Percentiles rank a stretch among this genome's conserved stretches.
These are phyloP conservation scores for Eudasyphora cyanicolor DNA, from an alignment of 2,888 invertebrate genomes.

Conservation along the genomic window DNA sequence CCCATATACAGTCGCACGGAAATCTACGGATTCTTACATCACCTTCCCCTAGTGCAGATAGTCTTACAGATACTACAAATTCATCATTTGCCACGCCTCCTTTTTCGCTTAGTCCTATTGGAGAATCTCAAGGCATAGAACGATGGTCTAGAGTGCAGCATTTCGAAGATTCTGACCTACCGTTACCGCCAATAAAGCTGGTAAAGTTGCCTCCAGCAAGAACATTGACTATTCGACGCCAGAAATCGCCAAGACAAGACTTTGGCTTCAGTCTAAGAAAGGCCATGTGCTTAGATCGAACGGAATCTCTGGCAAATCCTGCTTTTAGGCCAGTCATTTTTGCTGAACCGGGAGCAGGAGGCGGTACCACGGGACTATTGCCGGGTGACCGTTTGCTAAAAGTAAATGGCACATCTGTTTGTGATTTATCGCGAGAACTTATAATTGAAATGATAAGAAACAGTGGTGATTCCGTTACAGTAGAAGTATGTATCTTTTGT, in stretches of 20 bases:
- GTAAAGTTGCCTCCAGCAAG: conserved; percentile 87
- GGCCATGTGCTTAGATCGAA: conserved; percentile 89
- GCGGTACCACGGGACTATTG: conserved; percentile 89
- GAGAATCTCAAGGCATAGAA: conserved; percentile 91
- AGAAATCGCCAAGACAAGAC: conserved; percentile 92
- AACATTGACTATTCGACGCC: conserved; percentile 87
- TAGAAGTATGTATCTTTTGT: conserved; percentile 86
- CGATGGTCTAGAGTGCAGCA: conserved; percentile 89
- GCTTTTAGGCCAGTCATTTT: conserved; percentile 86
- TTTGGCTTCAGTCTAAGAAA: conserved; percentile 96
- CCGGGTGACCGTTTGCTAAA: conserved; percentile 97
- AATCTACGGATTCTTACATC: conserved; percentile 85
- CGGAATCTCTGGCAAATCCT: conserved; percentile 78
- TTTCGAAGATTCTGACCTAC: conserved; percentile 88
- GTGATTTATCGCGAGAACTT: conserved; percentile 92
- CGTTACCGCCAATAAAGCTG: conserved; percentile 86
- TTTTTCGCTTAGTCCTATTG: conserved; percentile 91
- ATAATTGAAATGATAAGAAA: conserved; percentile 96
- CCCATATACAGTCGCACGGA: conserved; percentile 69
- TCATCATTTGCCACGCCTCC: conserved; percentile 93
- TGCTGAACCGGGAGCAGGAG: conserved; percentile 92
- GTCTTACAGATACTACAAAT: conserved; percentile 91
- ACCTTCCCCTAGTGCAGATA: conserved; percentile 91
- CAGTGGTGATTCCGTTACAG: conserved; percentile 89
- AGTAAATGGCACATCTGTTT: conserved; percentile 93